Evolutionary conservation across 2,888 invertebrate genomes (phyloP).

Genomic region (Hypselothyrea guttata): DNA sequence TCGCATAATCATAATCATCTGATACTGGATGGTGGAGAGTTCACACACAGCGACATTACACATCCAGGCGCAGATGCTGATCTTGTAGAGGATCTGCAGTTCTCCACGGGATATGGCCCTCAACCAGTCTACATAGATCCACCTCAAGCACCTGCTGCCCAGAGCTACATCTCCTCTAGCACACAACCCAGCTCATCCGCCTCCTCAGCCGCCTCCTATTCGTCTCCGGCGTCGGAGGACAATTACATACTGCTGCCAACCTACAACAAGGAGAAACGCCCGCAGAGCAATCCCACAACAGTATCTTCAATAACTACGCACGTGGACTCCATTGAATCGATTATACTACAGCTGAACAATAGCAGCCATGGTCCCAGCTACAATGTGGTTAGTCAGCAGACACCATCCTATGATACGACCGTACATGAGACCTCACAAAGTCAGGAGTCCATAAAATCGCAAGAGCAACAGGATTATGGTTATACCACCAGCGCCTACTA

Average conservation of each 20-base stretch:
- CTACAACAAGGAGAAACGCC: constrained; percentile 62
- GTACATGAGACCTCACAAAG: constrained; percentile 39
- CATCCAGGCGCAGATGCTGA: constrained; percentile 86
- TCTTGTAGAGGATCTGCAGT: constrained; percentile 84
- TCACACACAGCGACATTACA: constrained; percentile 84
- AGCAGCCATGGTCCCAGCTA: constrained; percentile 81
- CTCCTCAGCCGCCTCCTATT: constrained; percentile 65
- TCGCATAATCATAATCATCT: constrained; percentile 72
- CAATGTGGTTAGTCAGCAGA: constrained; percentile 73
- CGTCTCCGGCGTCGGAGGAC: too few species aligned
- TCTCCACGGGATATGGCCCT: constrained; percentile 83
- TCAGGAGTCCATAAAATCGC: constrained; percentile 34
- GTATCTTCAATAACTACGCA: constrained; percentile 80
- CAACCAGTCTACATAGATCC: constrained; percentile 79
- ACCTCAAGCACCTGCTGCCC: constrained; percentile 66
- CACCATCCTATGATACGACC: constrained; percentile 52
- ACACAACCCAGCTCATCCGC: constrained; percentile 28
- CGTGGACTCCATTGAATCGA: constrained; percentile 85
- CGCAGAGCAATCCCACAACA: constrained; percentile 64
- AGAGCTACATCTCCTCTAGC: constrained; percentile 81
- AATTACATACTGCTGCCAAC: constrained; percentile 81
- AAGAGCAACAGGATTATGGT: constrained; percentile 52
- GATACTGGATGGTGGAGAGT: constrained; percentile 81
- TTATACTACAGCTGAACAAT: constrained; percentile 86
- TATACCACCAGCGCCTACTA: constrained; percentile 57